Evolutionary conservation across 2,113 vertebrate species (phyloP), one percentile per base, ranked within the genome.

Genomic region (Galemys pyrenaicus): DNA sequence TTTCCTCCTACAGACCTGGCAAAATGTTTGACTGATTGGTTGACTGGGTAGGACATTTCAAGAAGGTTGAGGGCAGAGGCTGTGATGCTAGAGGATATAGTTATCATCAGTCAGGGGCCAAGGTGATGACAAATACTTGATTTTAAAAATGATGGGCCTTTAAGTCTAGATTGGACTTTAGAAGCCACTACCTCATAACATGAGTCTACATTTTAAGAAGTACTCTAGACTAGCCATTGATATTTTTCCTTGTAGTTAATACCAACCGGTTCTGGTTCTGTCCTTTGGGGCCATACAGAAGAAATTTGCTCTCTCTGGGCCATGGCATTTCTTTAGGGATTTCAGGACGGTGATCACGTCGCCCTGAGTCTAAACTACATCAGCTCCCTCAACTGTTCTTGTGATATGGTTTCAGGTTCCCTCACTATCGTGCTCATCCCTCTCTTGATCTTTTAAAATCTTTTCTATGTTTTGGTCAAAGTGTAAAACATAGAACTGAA

Each of bases 1-100:
- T 96, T 84, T 95, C 58, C 90, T 93, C 85, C 87, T 64, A 73
- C 73, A 85, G 87, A 68, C 73, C 77, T 91, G 54, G 73, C 19
- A 67, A 88, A 92, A 89, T 67, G 78, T 64, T 77, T n/a, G 41
- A 26, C 64, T 74, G 83, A 89, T 70, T 95, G 80, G 75, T 93
- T 93, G 77, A 4, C 62, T 87, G 73, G 22, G 44, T 28, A 84
- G 77, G 30, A 20, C 32, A 74, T 92, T 92, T 87, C 68, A 77
- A 46, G 44, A 84, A 93, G 89, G 73, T 32, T 70, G 39, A 93
- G 71, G 35, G 58, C 58, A 90, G 92, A 75, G 60, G 51, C 62
- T 88, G 19, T 90, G 83, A 64, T 81, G 77, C 24, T 54, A 49
- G 49, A 95, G 28, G 62, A n/a, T 71, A 39, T 83, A 93, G 65